phyloP scores from a whole-genome alignment of 2,797 vertebrate species.

The Bovichtus diacanthus region DNA sequence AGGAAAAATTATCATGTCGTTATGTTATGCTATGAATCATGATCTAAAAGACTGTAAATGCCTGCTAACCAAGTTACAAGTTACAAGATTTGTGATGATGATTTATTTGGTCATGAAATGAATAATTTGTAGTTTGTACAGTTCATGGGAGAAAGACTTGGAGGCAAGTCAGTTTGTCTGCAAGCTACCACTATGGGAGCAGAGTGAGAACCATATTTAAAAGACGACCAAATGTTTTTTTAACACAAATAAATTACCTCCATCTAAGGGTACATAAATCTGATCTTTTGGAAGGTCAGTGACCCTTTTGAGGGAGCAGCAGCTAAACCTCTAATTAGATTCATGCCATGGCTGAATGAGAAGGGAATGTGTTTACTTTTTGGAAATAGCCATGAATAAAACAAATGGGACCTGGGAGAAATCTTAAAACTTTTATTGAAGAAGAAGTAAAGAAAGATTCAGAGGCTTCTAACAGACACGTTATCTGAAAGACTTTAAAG shows the following conservation, averaged over 20 bases:
- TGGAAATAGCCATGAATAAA: conserved; percentile 59
- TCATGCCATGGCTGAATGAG: conserved; percentile 60
- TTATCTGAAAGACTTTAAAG: conserved; percentile 13
- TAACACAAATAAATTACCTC: conserved; percentile 60
- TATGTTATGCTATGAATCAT: conserved; percentile 27
- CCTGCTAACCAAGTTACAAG: conserved; percentile 4
- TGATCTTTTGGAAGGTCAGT: conserved; percentile 36
- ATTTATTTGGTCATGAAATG: conserved; percentile 40
- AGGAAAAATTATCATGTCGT: conserved; percentile 15
- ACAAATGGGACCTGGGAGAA: conserved; percentile 57
- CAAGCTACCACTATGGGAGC: conserved; percentile 81
- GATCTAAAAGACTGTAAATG: conserved; percentile 37
- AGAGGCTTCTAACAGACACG: conserved; percentile 21
- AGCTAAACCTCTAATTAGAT: conserved; percentile 54
- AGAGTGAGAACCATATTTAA: conserved; percentile 46
- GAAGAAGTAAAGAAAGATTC: conserved; percentile 29
- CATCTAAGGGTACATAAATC: conserved; percentile 67
- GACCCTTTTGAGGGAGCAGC: conserved; percentile 51
- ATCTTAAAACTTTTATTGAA: conserved; percentile 34
- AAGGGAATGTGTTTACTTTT: conserved; percentile 73
- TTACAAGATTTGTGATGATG: conserved; percentile 34
- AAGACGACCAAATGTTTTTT: conserved; percentile 40
- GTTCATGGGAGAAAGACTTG: conserved; percentile 57
- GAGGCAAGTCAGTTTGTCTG: conserved; percentile 64
- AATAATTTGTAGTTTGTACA: conserved; percentile 52